Percentiles rank a stretch among this genome's conserved stretches.
Evolutionary conservation across 1,140 invertebrate species (phyloP).

Genomic region (Bilobella aurantiaca): DNA sequence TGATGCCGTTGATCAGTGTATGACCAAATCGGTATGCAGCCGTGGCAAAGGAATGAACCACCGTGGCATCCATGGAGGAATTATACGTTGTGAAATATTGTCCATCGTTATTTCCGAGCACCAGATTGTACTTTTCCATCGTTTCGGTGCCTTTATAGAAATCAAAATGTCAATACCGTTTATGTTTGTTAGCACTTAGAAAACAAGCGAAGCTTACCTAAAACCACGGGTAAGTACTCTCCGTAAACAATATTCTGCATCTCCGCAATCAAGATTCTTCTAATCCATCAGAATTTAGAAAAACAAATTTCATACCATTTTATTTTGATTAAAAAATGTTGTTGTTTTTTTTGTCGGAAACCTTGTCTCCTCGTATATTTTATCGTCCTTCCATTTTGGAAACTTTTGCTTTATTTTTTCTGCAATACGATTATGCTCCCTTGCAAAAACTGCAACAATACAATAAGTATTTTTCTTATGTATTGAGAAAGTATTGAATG

Average conservation of each 20-base stretch:
- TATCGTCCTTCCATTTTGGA: constrained; percentile 21
- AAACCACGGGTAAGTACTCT: constrained; percentile 82
- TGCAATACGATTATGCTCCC: constrained; percentile 34
- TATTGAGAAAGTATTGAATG: neutral
- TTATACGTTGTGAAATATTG: constrained; percentile 58
- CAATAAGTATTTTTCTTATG: neutral
- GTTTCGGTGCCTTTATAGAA: constrained; percentile 56
- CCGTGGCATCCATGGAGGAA: constrained; percentile 66
- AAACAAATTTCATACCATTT: constrained; percentile 33
- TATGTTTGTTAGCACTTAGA: neutral
- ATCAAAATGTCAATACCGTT: neutral
- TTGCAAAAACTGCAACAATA: constrained; percentile 17
- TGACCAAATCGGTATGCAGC: constrained; percentile 59
- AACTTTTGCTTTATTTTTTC: constrained; percentile 1
- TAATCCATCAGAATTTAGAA: constrained; percentile 38
- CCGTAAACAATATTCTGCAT: constrained; percentile 89
- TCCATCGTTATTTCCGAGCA: constrained; percentile 68
- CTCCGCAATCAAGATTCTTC: constrained; percentile 76
- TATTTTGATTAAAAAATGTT: neutral
- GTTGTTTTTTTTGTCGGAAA: too few species aligned
- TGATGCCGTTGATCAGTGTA: constrained; percentile 36
- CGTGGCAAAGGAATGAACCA: constrained; percentile 74
- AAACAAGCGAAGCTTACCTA: constrained; percentile 51
- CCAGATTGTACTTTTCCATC: constrained; percentile 76
- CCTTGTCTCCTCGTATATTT: constrained; percentile 23